Conservation (phyloP, 2,113 vertebrate species). For the Castor canadensis region DNA sequence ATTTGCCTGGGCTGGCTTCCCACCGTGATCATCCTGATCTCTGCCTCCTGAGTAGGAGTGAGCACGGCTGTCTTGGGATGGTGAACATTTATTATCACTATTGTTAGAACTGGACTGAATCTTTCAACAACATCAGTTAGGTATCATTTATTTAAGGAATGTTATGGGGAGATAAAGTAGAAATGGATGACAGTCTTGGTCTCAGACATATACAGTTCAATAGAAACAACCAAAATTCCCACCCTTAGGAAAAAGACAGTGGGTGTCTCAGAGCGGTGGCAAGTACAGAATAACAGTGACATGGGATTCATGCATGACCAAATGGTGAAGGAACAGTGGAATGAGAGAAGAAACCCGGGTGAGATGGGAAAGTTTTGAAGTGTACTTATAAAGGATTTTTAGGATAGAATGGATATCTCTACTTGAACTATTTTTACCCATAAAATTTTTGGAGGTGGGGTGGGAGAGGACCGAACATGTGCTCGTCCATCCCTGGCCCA, state of each 20-base stretch:
- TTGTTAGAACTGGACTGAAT: conserved; percentile 25
- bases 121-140: neutral
- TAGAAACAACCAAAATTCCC: neutral
- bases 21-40: too few species aligned
- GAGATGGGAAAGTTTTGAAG: neutral
- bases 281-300: neutral
- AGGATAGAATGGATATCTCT: neutral
- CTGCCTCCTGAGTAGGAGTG: too few species aligned
- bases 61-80: too few species aligned
- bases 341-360: neutral
- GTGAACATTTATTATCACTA: neutral
- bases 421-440: conserved; percentile 25
- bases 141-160: neutral
- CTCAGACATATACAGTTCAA: neutral
- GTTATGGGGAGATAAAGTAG: neutral
- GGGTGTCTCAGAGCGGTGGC: neutral
- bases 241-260: neutral
- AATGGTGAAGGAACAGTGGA: neutral
- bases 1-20: too few species aligned
- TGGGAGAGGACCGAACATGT: neutral
- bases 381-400: neutral
- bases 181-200: conserved; percentile 22
- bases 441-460: neutral
- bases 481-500: neutral
- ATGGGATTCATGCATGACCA: neutral